Base-by-base conservation (phyloP, 2,113 vertebrate genomes). In the Xiphias gladius region DNA sequence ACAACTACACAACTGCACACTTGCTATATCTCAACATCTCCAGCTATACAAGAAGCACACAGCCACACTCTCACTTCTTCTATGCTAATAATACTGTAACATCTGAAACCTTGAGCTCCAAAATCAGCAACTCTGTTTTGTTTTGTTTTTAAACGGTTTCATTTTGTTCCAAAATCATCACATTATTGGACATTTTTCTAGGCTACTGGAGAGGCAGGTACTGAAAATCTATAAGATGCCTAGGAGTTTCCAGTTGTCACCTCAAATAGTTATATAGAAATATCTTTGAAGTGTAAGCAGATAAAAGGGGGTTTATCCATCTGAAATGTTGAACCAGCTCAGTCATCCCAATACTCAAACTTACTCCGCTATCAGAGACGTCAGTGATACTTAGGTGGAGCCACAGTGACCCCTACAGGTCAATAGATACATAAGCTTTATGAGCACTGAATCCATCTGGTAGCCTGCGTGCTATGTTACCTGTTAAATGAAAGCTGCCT, bases 381-480 rank as follows among this genome's bases (percentile, higher is more conserved):
- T 72, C 20, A 24, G 39, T 1, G 0, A 64, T 19, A 52, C 35
- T 86, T 43, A 16, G 48, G 64, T 96, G 88, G 96, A 95, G 91
- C 87, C 91, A 96, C 94, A 98, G 96, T 97, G 97, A 96, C 97
- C 96, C 94, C 97, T 96, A 94, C 91, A 93, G 98, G 95, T 87
- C 76, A 28, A 16, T 4, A 65, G 20, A 22, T 2, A 41, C 13
- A 70, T 1, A 16, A 52, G 43, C 24, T n/a, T 22, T 19, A 22
- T 7, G 66, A 71, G 41, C 12, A 65, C 24, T 28, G 28, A 32
- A 62, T 46, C 26, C 50, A 73, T 55, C 57, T 69, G 17, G 14
- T 62, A 5, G 19, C 57, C 66, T 74, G 68, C 39, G 13, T 79
- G 41, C 35, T 77, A 13, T 20, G 8, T 68, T 67, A 30, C 57